phyloP scores from a whole-genome alignment of 2,797 vertebrate genomes.

The Heliangelus exortis region DNA sequence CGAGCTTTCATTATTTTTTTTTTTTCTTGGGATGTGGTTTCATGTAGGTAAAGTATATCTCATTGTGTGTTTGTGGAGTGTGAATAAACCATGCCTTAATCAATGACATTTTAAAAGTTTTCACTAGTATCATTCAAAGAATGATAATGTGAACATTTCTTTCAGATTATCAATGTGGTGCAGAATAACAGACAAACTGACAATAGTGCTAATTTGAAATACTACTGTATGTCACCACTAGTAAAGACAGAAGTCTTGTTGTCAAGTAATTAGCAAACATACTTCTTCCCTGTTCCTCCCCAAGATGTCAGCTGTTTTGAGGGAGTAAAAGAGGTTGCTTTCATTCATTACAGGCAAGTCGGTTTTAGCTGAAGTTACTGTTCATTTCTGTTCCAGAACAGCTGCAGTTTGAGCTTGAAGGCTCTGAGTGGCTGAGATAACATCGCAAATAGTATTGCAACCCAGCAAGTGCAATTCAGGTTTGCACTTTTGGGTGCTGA shows the following conservation, averaged over 20 bases:
- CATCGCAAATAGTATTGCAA: background rate
- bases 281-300: background rate
- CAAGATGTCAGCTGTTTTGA: background rate
- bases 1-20: background rate
- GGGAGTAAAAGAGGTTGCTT: background rate
- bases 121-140: background rate
- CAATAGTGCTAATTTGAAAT: background rate
- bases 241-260: background rate
- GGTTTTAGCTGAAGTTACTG: conserved; percentile 11
- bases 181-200: background rate
- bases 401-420: conserved; percentile 25
- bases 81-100: background rate
- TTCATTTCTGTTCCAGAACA: conserved; percentile 1
- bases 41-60: background rate
- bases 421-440: conserved; percentile 35
- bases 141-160: background rate
- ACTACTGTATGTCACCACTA: background rate
- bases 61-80: background rate
- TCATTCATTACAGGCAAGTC: background rate
- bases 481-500: background rate
- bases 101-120: background rate
- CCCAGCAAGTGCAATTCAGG: conserved; percentile 20
- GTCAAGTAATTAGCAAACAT: background rate
- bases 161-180: background rate
- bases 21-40: background rate